Conservation (phyloP, 2,797 vertebrate species). For the Triplophysa yarkandensis region DNA sequence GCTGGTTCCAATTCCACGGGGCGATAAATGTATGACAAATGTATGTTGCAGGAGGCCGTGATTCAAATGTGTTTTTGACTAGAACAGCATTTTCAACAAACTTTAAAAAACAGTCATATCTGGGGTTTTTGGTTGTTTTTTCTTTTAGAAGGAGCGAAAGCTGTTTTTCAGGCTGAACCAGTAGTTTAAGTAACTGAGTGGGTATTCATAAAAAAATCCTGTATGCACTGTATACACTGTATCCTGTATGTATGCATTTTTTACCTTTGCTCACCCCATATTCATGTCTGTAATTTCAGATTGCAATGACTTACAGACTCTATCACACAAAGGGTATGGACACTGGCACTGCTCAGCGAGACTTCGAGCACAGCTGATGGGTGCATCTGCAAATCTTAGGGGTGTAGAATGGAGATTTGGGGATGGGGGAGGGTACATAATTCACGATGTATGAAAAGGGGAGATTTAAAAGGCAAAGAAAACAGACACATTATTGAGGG, state of each 20-base stretch:
- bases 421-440: conserved; percentile 53
- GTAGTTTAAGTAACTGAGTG: not conserved
- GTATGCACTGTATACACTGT: not conserved
- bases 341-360: conserved; percentile 26
- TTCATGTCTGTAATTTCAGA: conserved; percentile 2
- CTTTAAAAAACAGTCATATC: conserved; percentile 20
- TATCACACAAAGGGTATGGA: conserved; percentile 38
- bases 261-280: not conserved
- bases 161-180: conserved; percentile 15
- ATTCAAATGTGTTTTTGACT: conserved; percentile 1
- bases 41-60: conserved; percentile 21
- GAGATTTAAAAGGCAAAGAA: conserved; percentile 34
- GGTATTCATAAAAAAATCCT: not conserved
- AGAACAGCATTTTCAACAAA: conserved; percentile 11
- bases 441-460: conserved; percentile 44
- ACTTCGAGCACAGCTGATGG: conserved; percentile 27
- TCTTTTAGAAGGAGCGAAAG: conserved; percentile 14
- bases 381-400: conserved; percentile 46
- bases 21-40: no score
- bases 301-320: conserved; percentile 29
- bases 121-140: conserved; percentile 23
- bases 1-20: conserved; percentile 71
- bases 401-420: conserved; percentile 51
- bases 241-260: not conserved
- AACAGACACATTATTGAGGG: conserved; percentile 14